A percentile compares a stretch with the other conserved stretches of the same genome.
These are phyloP conservation scores for Paralichthys olivaceus DNA, from an alignment of 2,113 vertebrate genomes.

Conservation along the genomic window DNA sequence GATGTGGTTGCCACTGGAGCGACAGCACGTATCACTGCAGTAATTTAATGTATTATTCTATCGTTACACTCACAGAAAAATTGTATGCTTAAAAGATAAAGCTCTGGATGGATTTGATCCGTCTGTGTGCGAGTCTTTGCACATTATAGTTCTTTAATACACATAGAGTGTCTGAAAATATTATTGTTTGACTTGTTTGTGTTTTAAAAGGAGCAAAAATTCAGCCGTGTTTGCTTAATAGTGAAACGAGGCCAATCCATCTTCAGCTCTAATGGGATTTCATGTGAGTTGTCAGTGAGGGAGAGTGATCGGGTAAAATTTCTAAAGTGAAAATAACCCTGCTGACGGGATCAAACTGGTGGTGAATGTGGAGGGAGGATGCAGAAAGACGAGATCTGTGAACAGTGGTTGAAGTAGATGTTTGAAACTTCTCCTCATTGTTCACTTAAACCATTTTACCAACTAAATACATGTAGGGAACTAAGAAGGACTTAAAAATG, in stretches of 20 bases:
- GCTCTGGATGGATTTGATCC: neutral
- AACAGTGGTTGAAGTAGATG: neutral
- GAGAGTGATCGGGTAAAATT: neutral
- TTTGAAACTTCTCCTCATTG: neutral
- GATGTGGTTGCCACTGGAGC: conserved; percentile 12
- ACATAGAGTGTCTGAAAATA: conserved; percentile 32
- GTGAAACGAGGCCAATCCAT: neutral
- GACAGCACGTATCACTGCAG: neutral
- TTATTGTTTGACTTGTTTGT: conserved; percentile 33
- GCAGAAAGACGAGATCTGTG: neutral
- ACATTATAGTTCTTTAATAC: neutral
- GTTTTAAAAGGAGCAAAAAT: conserved; percentile 24
- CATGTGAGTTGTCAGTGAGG: neutral
- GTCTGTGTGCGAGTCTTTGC: neutral
- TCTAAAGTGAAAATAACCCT: neutral
- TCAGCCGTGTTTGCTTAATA: conserved; percentile 4
- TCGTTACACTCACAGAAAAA: conserved; percentile 34
- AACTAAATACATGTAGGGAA: neutral
- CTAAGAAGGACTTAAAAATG: neutral
- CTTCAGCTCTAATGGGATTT: neutral
- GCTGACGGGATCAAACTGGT: neutral
- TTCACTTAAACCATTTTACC: no score
- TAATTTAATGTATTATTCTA: conserved; percentile 25
- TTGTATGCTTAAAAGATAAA: conserved; percentile 15
- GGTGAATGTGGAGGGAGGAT: neutral